phyloP scores from a whole-genome alignment of 1,140 invertebrate genomes.

The Sitobion miscanthi region DNA sequence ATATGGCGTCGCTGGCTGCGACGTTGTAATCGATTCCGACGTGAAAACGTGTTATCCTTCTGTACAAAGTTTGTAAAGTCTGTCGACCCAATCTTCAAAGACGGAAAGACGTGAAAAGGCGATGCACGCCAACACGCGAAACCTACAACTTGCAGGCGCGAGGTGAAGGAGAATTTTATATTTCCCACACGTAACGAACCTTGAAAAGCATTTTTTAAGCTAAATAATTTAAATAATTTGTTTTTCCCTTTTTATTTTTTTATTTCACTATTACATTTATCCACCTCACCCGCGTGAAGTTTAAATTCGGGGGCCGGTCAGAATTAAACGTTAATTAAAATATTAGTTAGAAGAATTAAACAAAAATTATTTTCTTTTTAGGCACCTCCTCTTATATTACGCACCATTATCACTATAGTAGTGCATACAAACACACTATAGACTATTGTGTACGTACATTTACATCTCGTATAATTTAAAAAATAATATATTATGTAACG shows the following conservation, averaged over 20 bases:
- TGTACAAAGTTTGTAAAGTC: neutral
- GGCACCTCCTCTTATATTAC: neutral
- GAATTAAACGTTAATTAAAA: neutral
- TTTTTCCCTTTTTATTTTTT: neutral
- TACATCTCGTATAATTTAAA: neutral
- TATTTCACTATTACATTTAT: no score
- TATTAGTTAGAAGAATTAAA: neutral
- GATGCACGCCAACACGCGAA: neutral
- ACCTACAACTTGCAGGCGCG: neutral
- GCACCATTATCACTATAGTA: neutral
- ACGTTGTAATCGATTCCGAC: neutral
- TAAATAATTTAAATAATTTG: conserved; percentile 10
- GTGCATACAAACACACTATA: neutral
- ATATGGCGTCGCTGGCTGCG: neutral
- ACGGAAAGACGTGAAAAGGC: neutral
- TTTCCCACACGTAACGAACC: neutral
- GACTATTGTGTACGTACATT: neutral
- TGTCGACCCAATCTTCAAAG: neutral
- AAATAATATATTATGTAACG: neutral
- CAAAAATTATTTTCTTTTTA: neutral
- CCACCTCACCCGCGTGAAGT: neutral
- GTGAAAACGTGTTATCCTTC: neutral
- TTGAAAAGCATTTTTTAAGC: neutral
- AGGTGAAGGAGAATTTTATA: neutral
- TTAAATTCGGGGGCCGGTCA: neutral